Evolutionary conservation across 2,888 invertebrate species (phyloP), one percentile per base, ranked within the genome.

Genomic region (Trichogramma dendrolimi): DNA sequence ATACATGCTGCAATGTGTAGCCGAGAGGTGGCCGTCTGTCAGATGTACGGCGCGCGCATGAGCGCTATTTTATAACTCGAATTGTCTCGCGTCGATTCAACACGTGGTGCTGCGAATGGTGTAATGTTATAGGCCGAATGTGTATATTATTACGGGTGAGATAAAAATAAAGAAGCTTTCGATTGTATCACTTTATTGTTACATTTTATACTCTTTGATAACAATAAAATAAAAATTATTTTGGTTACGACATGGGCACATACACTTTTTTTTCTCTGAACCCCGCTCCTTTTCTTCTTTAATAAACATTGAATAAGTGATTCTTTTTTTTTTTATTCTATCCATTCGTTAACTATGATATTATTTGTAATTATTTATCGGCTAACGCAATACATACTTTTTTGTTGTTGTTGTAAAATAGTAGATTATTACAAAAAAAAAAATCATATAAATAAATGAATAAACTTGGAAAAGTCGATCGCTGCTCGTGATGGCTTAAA

Each of bases 211-310:
- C 57, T 56, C 43, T 48, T 55, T 52, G 43, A 58, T 62, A 55
- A 62, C 60, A 65, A 58, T 64, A 65, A 62, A 27, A 60, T 58
- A 60, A 60, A 65, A 65, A 61, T 52, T 62, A 62, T 62, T 65
- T 65, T 65, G 52, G 55, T 60, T 62, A 60, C 46, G 58, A 55
- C 52, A n/a, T n/a, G 47, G 51, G 57, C 51, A 57, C 58, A 58
- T 48, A 58, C 49, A 61, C 27, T 27, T 27, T 27, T 27, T 27
- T 27, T 27, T 27, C 27, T 27, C 3, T 27, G n/a, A n/a, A n/a
- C 27, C 27, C 27, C 27, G 0, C 27, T 27, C 27, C 27, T 27
- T 27, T 27, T 27, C 27, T 27, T 27, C 27, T 27, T 27, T 58
- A 61, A 58, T 64, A 43, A 64, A 62, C 59, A 50, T 54, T 57